Evolutionary conservation across 35 echinoderm and acorn worm genomes (phyloP).

Genomic region (Chiridota heheva): DNA sequence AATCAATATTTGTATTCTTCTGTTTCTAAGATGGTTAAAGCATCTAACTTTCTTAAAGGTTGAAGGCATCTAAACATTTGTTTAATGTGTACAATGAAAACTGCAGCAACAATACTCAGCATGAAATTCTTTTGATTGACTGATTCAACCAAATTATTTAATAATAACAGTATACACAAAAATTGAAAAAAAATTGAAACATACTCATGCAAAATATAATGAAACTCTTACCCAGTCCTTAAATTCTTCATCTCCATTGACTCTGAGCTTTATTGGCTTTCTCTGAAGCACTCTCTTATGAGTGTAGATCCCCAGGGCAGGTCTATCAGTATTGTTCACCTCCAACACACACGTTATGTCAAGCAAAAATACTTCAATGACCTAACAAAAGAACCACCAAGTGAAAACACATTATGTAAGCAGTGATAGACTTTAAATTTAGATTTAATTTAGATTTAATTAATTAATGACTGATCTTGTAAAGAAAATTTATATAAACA

Average conservation of each 20-base stretch:
- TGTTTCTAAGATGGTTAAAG: no score
- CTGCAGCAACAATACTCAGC: no score
- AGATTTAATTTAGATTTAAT: neutral
- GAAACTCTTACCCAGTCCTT: constrained; percentile 82
- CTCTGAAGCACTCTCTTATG: constrained; percentile 72
- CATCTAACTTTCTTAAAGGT: no score
- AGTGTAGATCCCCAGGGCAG: constrained; percentile 84
- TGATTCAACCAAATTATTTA: no score
- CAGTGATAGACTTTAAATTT: neutral
- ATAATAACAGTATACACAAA: neutral
- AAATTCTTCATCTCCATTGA: constrained; percentile 72
- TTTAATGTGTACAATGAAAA: no score
- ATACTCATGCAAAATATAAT: no score
- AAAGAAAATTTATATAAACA: neutral
- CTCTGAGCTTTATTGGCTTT: constrained; percentile 73
- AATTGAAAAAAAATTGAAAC: no score
- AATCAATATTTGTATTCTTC: no score
- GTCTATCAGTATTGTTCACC: constrained; percentile 53
- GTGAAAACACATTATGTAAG: neutral
- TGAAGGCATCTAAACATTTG: no score
- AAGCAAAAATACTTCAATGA: constrained; percentile 64
- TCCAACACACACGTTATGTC: constrained; percentile 84
- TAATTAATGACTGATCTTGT: neutral
- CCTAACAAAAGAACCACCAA: constrained; percentile 23
- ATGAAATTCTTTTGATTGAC: no score